phyloP scores from a whole-genome alignment of 2,797 vertebrate genomes.

The Fundulus diaphanus region DNA sequence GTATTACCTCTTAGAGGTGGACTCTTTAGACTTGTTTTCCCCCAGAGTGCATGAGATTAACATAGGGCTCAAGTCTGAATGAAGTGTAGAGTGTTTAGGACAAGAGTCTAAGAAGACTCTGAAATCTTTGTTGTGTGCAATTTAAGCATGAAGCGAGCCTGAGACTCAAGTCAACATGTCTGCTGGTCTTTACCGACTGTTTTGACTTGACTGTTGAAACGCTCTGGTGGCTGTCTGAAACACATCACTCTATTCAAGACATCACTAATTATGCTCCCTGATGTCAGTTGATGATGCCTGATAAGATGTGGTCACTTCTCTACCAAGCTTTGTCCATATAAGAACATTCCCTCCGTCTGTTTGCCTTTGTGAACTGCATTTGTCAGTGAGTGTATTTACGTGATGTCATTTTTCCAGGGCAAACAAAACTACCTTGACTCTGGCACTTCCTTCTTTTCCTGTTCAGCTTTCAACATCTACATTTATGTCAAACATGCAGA shows the following conservation, averaged over 20 bases:
- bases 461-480: neutral
- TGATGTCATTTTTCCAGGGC: neutral
- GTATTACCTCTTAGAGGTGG: too few species aligned
- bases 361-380: neutral
- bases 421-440: neutral
- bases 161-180: too few species aligned
- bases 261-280: neutral
- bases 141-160: too few species aligned
- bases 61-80: too few species aligned
- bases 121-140: too few species aligned
- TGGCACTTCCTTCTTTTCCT: neutral
- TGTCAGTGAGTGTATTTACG: neutral
- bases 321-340: neutral
- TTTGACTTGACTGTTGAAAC: neutral
- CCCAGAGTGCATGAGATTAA: too few species aligned
- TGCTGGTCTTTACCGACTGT: neutral
- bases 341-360: neutral
- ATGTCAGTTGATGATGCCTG: neutral
- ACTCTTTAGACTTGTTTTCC: too few species aligned
- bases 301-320: neutral
- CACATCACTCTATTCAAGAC: neutral
- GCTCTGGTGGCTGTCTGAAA: neutral
- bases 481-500: neutral
- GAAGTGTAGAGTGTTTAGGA: too few species aligned
- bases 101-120: too few species aligned